Evolutionary conservation across 2,113 vertebrate genomes (phyloP), one percentile per base, ranked within the genome.

Genomic region (Pterocles gutturalis): DNA sequence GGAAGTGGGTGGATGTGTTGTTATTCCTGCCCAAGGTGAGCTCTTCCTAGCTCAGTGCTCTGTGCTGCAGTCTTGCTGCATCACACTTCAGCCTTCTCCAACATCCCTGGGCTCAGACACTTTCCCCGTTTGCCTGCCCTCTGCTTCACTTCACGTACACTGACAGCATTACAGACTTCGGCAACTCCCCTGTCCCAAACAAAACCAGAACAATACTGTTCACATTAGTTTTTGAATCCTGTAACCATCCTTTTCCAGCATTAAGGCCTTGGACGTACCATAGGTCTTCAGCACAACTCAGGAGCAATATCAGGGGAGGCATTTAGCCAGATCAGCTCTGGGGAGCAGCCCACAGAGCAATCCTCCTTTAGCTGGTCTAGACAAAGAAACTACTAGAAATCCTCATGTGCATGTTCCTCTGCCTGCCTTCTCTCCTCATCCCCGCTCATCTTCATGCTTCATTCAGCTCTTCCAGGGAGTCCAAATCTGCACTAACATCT

Each of bases 161-260:
- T 2, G 3, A 34, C 8, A 4, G 9, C 1, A 0, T 73, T 69
- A 36, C 18, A 60, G 36, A 46, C 49, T 70, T 28, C 14, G 46
- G 21, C 1, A 6, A 33, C 1, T 6, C 4, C 26, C 7, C 19
- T 9, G 19, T 61, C 36, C 46, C 46, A 36, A 71, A 64, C 54
- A 73, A 65, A 24, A 45, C 25, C 18, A 36, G 28, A 81, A 41
- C 13, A n/a, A 8, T 54, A 36, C 29, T 55, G 17, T 13, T 81
- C 17, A 24, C 8, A 4, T 5, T 29, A 25, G 0, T 66, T 90
- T 58, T 72, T 67, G 34, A 64, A 0, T 36, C 33, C 62, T 79
- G 17, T 36, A 33, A 15, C 5, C 29, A 31, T 28, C 22, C 17
- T 84, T 67, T 83, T 82, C 29, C 38, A 85, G 65, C 34, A 36